Base-by-base conservation (phyloP, 35 echinoderm and acorn worm genomes). In the Lytechinus pictus region DNA sequence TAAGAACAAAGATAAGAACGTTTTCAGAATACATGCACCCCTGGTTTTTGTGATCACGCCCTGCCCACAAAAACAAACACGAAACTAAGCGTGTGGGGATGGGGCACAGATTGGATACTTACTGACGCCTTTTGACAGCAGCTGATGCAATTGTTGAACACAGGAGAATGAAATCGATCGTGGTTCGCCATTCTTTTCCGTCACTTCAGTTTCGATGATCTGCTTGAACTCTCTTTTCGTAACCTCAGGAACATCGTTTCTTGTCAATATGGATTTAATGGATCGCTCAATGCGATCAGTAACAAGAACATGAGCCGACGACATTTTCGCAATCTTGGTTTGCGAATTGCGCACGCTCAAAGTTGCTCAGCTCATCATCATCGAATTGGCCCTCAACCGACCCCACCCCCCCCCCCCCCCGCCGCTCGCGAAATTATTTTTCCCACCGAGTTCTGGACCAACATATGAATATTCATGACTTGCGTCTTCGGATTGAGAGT, bases 191-290 rank as follows among this genome's bases (percentile, higher is more conserved):
- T 54, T 52, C 13, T 95, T 95, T 29, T 95, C 55, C 12, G 89
- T 87, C 9, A 28, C 87, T 28, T 87, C 87, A 21, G 87, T 52
- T 89, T 95, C 87, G 89, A 28, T 19, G 55, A 87, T 29, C 54
- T 87, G 61, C 28, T 86, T 58, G 51, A 95, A 87, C 54, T 95
- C 95, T 51, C 87, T 96, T 79, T 96, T 94, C 21, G 61, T 92
- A 33, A 61, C 89, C 86, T 96, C 58, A n/a, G 95, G 71, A 60
- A 96, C 89, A 52, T 92, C 91, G 4, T 94, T 89, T 28, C 89
- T 60, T 21, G 52, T 60, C 94, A 95, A 95, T 51, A 95, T 87
- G 52, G 51, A 52, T 21, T 51, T 54, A 89, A 95, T 89, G 14
- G 54, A 54, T 52, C 87, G 54, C 27, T 89, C 28, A 7, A 95